Base-by-base conservation (phyloP, 2,888 invertebrate genomes). In the Fissipunctia ypsillon region DNA sequence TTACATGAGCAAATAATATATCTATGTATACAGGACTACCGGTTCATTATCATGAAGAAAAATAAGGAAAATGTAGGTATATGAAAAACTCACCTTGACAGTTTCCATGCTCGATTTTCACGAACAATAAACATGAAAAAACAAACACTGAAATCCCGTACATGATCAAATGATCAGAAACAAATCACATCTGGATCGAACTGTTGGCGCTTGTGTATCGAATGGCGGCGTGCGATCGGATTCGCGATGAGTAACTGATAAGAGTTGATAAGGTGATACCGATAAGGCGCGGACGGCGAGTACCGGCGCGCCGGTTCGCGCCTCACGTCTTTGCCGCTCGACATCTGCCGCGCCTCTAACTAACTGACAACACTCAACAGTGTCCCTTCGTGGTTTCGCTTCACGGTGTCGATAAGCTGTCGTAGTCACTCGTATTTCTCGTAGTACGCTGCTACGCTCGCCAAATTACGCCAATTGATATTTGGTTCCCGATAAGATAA, bases 161-260 rank as follows among this genome's bases (percentile, higher is more conserved):
- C 95, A 95, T 95, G 92, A 90, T 94, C 90, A 87, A 60, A 60
- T 41, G 65, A 56, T 79, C 78, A 76, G 67, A 76, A 88, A 84
- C 87, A 85, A 88, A 88, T 89, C 89, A 89, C 90, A 91, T 91
- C 86, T 87, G 89, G 87, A 88, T 81, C 75, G 76, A 82, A 88
- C 74, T 78, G 90, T 90, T 91, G 89, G 94, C 94, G 93, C 91
- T 92, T 86, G 89, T 88, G 87, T 90, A 90, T 90, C 89, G 90
- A 92, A 80, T 84, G 83, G 88, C 78, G 79, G 88, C 87, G 84
- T 83, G 89, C 92, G 93, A 93, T 94, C 89, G 91, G 94, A 93
- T 95, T 95, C 91, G 95, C 95, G 95, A 95, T 94, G 94, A 90
- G 92, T 92, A 90, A 90, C 69, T 93, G 95, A 95, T 95, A 95